phyloP scores from a whole-genome alignment of 53 echinoderm and acorn worm species.

The Stichopus horrens region DNA sequence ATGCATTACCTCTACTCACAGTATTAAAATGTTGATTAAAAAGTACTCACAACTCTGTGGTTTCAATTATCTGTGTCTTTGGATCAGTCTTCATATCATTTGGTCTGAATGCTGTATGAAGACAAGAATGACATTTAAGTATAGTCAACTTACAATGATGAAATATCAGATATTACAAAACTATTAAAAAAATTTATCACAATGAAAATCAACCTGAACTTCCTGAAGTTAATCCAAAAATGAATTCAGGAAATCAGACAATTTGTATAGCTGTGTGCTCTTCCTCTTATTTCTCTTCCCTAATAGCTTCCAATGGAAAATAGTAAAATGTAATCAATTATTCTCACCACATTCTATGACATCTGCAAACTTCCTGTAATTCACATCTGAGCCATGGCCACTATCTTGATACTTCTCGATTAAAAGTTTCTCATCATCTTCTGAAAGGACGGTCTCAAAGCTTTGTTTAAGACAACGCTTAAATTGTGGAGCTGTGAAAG shows the following conservation, averaged over 20 bases:
- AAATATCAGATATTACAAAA: neutral
- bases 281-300: neutral
- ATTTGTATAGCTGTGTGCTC: neutral
- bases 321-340: neutral
- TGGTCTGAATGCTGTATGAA: slow-evolving; percentile 75
- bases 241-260: neutral
- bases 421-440: slow-evolving; percentile 65
- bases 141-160: neutral
- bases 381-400: slow-evolving; percentile 72
- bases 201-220: too few species aligned
- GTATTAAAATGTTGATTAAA: neutral
- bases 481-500: slow-evolving; percentile 68
- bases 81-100: slow-evolving; percentile 67
- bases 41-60: slow-evolving; percentile 87
- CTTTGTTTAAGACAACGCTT: slow-evolving; percentile 89
- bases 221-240: too few species aligned
- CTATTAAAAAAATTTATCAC: too few species aligned
- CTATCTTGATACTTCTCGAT: slow-evolving; percentile 70
- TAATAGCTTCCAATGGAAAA: neutral
- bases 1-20: too few species aligned
- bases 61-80: slow-evolving; percentile 66
- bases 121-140: neutral
- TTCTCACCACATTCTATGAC: slow-evolving; percentile 79
- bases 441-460: slow-evolving; percentile 67
- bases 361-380: slow-evolving; percentile 89